These are phyloP conservation scores for Megatriorchis doriae DNA, from an alignment of 2,113 vertebrate genomes.

Conservation along the genomic window DNA sequence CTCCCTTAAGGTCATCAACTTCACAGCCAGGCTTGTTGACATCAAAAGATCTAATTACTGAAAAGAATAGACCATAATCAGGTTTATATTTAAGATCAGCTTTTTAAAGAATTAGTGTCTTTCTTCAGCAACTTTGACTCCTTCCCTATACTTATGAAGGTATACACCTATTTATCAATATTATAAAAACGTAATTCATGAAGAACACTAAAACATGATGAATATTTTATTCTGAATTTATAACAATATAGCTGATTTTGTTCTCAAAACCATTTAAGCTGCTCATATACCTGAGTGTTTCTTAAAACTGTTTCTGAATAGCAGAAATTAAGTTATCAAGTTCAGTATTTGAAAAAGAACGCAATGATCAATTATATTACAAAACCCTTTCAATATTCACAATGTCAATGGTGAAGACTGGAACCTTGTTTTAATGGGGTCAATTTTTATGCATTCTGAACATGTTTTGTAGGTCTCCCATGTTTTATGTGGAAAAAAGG, in stretches of 20 bases:
- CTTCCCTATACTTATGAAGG: background rate
- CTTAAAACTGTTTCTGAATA: background rate
- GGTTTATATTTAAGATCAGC: background rate
- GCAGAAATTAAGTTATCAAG: background rate
- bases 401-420: background rate
- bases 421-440: background rate
- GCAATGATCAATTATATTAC: background rate
- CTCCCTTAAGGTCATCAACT: constrained; percentile 97
- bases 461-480: background rate
- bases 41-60: constrained; percentile 98
- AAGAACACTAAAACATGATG: background rate
- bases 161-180: background rate
- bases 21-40: constrained; percentile 99
- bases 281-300: background rate
- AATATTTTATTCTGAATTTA: background rate
- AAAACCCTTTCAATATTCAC: background rate
- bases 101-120: background rate
- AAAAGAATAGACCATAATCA: background rate
- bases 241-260: background rate
- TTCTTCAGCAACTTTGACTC: background rate
- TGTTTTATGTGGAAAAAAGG: background rate
- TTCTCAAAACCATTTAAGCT: background rate
- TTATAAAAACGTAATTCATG: background rate
- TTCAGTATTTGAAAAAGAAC: background rate
- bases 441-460: background rate